Evolutionary conservation across 2,888 invertebrate genomes (phyloP), one percentile per base, ranked within the genome.

Genomic region (Nyleta sp.): DNA sequence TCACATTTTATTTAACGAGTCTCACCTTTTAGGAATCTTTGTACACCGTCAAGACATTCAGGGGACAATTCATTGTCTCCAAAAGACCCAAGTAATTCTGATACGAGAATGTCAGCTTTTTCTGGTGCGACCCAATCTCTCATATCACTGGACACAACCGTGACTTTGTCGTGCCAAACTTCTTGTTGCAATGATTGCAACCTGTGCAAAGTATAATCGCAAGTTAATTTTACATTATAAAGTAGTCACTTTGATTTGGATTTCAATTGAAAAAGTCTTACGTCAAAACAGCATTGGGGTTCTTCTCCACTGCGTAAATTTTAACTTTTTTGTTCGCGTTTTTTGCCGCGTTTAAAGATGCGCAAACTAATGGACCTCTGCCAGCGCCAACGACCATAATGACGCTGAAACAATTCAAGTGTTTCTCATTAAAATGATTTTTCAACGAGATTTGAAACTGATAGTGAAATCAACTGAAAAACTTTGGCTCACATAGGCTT

Each of bases 21-120:
- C 18, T 62, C 83, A 92, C 93, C 92, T 91, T 95, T 95, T 4
- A 99, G 91, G 81, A 98, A 95, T 38, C 95, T 94, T 84, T 97
- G 96, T 2, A 98, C 98, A 2, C 98, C 98, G 91, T 99, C 98
- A 55, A 99, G 92, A 91, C 99, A 99, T 91, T 99, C 99, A 0
- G 99, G 99, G 0, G 98, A 98, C 10, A 99, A 93, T 91, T 99
- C 99, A 90, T 99, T 99, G 90, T 99, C 99, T 17, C 98, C 98
- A 92, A 99, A 99, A 1, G 99, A 99, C 0, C 98, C 99, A 60
- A 99, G 92, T 46, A 99, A 92, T 91, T 99, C 99, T 0, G 99
- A 99, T 22, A 99, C 96, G 59, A 99, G 92, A 84, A 99, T 97
- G 91, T 99, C 99, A 0, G 98, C 98, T 88, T 96, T 95, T 83